Evolutionary conservation across 2,888 invertebrate genomes (phyloP).

Genomic region (Spodoptera littoralis): DNA sequence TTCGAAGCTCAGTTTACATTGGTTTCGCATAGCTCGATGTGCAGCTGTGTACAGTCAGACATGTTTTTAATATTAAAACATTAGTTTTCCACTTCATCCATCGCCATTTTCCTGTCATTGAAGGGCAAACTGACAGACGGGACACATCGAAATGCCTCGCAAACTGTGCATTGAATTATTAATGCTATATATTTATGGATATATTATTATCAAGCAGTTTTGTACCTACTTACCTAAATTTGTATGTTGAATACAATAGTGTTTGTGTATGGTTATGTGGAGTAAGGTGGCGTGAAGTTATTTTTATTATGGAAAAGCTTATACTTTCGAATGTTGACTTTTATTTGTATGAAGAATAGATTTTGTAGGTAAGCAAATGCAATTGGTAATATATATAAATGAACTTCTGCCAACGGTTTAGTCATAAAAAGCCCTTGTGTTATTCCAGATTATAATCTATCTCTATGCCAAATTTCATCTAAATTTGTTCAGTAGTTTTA

Average conservation of each 20-base stretch:
- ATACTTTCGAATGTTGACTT: not conserved
- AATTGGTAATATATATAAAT: too few relatives aligned
- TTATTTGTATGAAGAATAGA: too few relatives aligned
- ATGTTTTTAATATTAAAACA: conserved; percentile 75
- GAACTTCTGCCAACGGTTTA: too few relatives aligned
- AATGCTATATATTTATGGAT: conserved; percentile 67
- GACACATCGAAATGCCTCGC: conserved; percentile 72
- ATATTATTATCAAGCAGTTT: conserved; percentile 55
- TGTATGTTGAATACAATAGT: conserved; percentile 53
- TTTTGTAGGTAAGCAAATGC: too few relatives aligned
- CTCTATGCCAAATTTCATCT: too few relatives aligned
- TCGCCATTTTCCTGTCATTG: conserved; percentile 80
- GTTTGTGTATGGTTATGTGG: conserved; percentile 39
- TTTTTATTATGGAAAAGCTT: conserved; percentile 31
- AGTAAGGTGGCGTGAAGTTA: conserved; percentile 35
- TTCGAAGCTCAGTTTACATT: too few relatives aligned
- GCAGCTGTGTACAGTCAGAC: conserved; percentile 48
- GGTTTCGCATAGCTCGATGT: too few relatives aligned
- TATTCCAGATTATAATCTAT: too few relatives aligned
- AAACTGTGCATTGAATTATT: conserved; percentile 70
- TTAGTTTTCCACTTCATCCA: conserved; percentile 76
- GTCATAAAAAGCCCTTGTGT: too few relatives aligned
- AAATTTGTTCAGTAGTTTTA: too few relatives aligned
- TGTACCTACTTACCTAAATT: conserved; percentile 67
- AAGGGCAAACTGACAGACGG: conserved; percentile 73